phyloP scores from a whole-genome alignment of 2,888 invertebrate genomes.

The Erebia epiphron region DNA sequence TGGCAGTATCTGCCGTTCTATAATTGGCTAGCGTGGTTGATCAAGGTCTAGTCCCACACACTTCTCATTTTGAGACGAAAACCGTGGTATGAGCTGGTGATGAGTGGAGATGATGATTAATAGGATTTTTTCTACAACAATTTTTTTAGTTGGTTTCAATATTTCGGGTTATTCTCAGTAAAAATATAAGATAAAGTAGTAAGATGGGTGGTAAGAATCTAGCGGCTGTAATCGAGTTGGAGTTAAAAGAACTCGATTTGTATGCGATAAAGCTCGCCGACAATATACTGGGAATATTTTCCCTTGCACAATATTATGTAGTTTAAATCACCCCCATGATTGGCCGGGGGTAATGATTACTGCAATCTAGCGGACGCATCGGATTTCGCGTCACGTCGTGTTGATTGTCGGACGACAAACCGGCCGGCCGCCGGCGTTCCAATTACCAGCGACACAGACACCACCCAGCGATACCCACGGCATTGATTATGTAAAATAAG shows the following conservation, averaged over 20 bases:
- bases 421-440: conserved; percentile 62
- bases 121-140: too few species aligned
- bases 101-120: too few species aligned
- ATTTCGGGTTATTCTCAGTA: too few species aligned
- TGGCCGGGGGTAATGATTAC: conserved; percentile 64
- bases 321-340: conserved; percentile 52
- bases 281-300: conserved; percentile 14
- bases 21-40: too few species aligned
- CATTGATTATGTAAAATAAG: conserved; percentile 39
- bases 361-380: conserved; percentile 68
- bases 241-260: background rate
- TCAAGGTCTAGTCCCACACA: too few species aligned
- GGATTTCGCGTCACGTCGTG: conserved; percentile 79
- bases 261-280: conserved; percentile 1
- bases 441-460: conserved; percentile 76
- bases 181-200: too few species aligned
- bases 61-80: too few species aligned
- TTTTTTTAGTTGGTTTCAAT: too few species aligned
- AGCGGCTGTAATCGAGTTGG: background rate
- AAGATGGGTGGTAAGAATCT: too few species aligned
- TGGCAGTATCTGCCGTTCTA: too few species aligned
- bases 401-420: conserved; percentile 79
- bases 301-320: conserved; percentile 32
- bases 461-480: conserved; percentile 52
- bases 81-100: too few species aligned